Evolutionary conservation across 2,888 invertebrate genomes (phyloP).

Genomic region (Drosophila mercatorum): DNA sequence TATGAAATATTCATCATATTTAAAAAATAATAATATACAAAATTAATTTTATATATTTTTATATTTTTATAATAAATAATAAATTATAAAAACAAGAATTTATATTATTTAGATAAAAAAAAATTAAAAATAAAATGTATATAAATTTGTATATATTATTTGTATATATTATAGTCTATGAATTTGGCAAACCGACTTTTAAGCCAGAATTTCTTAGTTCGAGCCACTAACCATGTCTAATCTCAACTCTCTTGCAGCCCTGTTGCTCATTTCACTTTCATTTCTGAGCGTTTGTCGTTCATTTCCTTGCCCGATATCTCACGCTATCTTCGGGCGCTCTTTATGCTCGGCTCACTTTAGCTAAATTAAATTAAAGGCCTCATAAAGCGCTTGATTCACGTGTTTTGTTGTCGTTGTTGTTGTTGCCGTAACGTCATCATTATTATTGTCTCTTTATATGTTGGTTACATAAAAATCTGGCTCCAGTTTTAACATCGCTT

Average conservation of each 20-base stretch:
- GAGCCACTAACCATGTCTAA: neutral
- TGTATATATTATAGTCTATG: too few species aligned
- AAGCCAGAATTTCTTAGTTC: neutral
- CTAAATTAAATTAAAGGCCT: slow-evolving; percentile 62
- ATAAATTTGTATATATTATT: too few species aligned
- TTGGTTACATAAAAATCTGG: slow-evolving; percentile 54
- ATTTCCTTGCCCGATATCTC: slow-evolving; percentile 49
- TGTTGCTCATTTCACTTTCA: slow-evolving; percentile 46
- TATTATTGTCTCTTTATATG: slow-evolving; percentile 38
- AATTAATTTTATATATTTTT: too few species aligned
- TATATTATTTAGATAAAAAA: too few species aligned
- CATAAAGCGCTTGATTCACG: slow-evolving; percentile 50
- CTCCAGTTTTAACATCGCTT: slow-evolving; percentile 51
- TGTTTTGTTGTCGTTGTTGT: slow-evolving; percentile 7
- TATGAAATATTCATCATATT: too few species aligned
- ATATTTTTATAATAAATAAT: too few species aligned
- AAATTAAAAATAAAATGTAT: too few species aligned
- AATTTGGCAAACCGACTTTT: neutral
- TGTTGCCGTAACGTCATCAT: slow-evolving; percentile 18
- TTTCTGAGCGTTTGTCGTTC: slow-evolving; percentile 46
- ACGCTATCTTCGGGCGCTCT: slow-evolving; percentile 17
- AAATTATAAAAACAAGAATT: too few species aligned
- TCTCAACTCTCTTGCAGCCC: slow-evolving; percentile 1
- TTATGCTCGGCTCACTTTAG: slow-evolving; percentile 47
- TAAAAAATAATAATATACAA: too few species aligned